These are phyloP conservation scores for Synanthedon myopaeformis DNA, from an alignment of 2,888 invertebrate genomes.

Conservation along the genomic window DNA sequence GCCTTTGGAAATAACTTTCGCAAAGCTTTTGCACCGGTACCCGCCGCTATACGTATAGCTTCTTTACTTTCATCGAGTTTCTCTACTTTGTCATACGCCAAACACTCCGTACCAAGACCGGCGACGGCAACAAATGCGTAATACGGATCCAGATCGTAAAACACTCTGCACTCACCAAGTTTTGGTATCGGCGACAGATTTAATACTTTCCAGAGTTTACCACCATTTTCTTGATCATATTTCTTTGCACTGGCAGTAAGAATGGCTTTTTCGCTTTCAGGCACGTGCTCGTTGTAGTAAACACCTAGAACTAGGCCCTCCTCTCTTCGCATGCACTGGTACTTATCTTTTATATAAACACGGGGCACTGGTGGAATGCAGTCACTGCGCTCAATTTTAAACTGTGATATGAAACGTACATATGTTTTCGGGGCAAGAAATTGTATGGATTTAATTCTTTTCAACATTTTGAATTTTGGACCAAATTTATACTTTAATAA, in stretches of 20 bases:
- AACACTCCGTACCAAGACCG: constrained; percentile 78
- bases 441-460: constrained; percentile 11
- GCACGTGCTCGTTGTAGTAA: constrained; percentile 70
- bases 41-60: constrained; percentile 78
- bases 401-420: constrained; percentile 45
- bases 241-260: constrained; percentile 73
- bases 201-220: constrained; percentile 67
- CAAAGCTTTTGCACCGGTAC: constrained; percentile 70
- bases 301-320: constrained; percentile 73
- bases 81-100: constrained; percentile 76
- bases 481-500: no score
- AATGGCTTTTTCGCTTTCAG: constrained; percentile 58
- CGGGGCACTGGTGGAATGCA: constrained; percentile 27
- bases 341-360: constrained; percentile 32
- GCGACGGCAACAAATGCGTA: constrained; percentile 78
- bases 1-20: constrained; percentile 61
- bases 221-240: constrained; percentile 66
- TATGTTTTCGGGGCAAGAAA: constrained; percentile 9
- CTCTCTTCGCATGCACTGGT: constrained; percentile 33
- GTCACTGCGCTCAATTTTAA: constrained; percentile 36
- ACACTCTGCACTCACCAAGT: constrained; percentile 68
- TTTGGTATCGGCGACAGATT: constrained; percentile 62
- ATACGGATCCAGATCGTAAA: constrained; percentile 73
- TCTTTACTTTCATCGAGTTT: constrained; percentile 81
- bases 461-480: constrained; percentile 23